phyloP scores from a whole-genome alignment of 2,797 vertebrate genomes.

The Rhabdophis nuchalis region DNA sequence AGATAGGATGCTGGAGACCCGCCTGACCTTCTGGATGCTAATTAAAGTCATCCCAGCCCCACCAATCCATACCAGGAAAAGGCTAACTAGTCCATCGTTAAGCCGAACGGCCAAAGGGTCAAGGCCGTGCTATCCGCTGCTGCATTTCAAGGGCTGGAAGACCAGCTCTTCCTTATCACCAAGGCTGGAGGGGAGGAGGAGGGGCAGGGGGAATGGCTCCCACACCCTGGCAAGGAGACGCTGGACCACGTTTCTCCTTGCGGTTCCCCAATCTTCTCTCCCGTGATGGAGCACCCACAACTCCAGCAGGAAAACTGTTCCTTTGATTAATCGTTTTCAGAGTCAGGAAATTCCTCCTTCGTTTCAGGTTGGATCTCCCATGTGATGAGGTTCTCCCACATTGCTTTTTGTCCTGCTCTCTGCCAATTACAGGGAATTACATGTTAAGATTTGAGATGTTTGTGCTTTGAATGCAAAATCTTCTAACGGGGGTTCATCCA shows the following conservation, averaged over 20 bases:
- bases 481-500: no score
- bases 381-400: no score
- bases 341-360: no score
- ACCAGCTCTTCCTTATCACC: slow-evolving; percentile 25
- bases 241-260: neutral
- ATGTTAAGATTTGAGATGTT: no score
- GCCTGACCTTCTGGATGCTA: slow-evolving; percentile 35
- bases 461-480: no score
- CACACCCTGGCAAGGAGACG: neutral
- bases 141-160: slow-evolving; percentile 31
- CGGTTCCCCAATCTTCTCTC: no score
- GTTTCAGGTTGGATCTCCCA: no score
- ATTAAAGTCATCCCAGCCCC: slow-evolving; percentile 39
- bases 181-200: slow-evolving; percentile 26
- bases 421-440: no score
- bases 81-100: slow-evolving; percentile 36
- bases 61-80: slow-evolving; percentile 2
- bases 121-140: slow-evolving; percentile 18
- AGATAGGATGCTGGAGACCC: slow-evolving; percentile 44
- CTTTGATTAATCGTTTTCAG: no score
- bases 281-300: no score
- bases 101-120: slow-evolving; percentile 55
- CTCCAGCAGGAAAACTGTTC: no score
- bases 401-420: no score
- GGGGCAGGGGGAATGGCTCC: slow-evolving; percentile 10